phyloP scores from a whole-genome alignment of 2,797 vertebrate genomes.

The Sardinella longiceps region DNA sequence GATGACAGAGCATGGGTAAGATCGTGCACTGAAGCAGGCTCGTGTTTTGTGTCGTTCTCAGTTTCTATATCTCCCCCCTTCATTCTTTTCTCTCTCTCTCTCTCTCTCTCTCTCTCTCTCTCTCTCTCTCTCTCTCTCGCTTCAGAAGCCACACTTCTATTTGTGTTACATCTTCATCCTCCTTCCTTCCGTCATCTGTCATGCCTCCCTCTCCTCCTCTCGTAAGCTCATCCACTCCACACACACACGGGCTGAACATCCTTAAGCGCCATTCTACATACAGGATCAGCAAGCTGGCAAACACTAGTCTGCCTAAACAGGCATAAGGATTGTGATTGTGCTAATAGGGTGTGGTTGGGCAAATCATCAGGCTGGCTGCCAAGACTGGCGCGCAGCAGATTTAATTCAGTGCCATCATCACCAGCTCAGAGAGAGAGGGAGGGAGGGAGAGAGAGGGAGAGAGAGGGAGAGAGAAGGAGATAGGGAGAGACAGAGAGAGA shows the following conservation, averaged over 20 bases:
- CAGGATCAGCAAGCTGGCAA: not conserved
- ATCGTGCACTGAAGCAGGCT: not conserved
- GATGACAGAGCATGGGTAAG: constrained; percentile 1
- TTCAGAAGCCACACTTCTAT: constrained; percentile 18
- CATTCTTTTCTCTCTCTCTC: not conserved
- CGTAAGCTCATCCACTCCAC: not conserved
- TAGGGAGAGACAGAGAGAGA: no score
- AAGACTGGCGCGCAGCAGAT: not conserved
- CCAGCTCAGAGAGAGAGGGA: not conserved
- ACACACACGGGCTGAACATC: not conserved
- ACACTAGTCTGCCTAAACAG: not conserved
- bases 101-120: not conserved
- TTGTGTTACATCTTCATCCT: constrained; percentile 1
- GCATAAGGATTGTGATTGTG: not conserved
- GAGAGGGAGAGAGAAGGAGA: no score
- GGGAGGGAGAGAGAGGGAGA: no score
- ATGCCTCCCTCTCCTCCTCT: not conserved
- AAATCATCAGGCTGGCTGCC: not conserved
- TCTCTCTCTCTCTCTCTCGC: not conserved
- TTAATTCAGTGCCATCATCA: not conserved
- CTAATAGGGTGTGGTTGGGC: not conserved
- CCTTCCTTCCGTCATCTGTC: not conserved
- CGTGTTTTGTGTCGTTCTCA: not conserved
- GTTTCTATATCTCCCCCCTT: not conserved
- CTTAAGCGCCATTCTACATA: not conserved